Evolutionary conservation across 2,113 vertebrate species (phyloP), one percentile per base, ranked within the genome.

Genomic region (Edolisoma coerulescens): DNA sequence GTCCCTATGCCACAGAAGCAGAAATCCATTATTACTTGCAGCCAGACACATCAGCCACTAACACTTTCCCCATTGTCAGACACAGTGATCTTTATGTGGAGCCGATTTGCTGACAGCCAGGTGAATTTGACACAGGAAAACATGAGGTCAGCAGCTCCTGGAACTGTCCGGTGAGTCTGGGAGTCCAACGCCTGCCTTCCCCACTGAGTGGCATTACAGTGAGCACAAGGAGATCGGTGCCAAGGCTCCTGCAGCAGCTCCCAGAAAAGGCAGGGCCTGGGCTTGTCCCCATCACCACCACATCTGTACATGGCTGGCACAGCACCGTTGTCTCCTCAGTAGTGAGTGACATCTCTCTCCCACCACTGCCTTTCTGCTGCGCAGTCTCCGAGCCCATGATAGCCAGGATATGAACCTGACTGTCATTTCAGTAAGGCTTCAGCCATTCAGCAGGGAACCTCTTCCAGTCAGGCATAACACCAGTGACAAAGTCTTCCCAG

Each of bases 321-420:
- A 37, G 35, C 68, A 50, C 39, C 0, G 0, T 5, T 5, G 17
- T 53, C 53, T 74, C 37, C 64, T 68, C 27, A 39, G 63, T 35
- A n/a, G 10, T 0, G 11, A 76, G 41, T 3, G 6, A 27, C 11
- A 4, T 44, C 78, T 74, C 39, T 53, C n/a, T 41, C 26, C 63
- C 37, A 49, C 7, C 7, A 3, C 17, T 35, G 56, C 52, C 61
- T 15, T 78, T 30, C 67, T 37, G 44, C 73, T 39, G 44, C 0
- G 0, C 30, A 15, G 47, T 21, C 10, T 1, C 74, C 39, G 37
- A 70, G 60, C 37, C 37, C 80, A 26, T 1, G 0, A 17, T 0
- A 73, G 68, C 19, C 28, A 28, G 21, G 45, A 45, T 13, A 39
- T 0, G 7, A 89, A 77, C 37, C 37, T 53, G 44, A 32, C 47